Conservation (phyloP, 2,113 vertebrate genomes). For the Grantiella picta region DNA sequence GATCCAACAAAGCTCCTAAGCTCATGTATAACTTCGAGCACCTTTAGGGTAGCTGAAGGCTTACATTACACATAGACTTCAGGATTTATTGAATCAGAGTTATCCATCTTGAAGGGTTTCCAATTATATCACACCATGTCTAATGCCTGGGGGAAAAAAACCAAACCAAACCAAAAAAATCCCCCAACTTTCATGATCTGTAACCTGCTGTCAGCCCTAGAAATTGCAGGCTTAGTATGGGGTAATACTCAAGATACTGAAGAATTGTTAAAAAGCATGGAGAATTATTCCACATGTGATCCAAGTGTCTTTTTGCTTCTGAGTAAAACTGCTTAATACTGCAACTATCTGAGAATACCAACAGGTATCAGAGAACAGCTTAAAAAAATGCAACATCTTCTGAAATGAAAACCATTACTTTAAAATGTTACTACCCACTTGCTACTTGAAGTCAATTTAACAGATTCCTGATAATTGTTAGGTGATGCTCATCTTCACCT, state of each 20-base stretch:
- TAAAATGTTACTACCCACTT: background rate
- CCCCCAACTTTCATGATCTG: background rate
- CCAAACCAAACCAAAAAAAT: background rate
- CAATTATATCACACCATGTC: background rate
- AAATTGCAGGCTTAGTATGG: background rate
- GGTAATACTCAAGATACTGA: background rate
- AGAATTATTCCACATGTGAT: background rate
- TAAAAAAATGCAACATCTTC: background rate
- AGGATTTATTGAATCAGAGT: background rate
- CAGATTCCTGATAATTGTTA: background rate
- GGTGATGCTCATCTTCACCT: background rate
- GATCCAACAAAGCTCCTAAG: constrained; percentile 16
- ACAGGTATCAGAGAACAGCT: background rate
- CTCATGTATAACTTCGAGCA: background rate
- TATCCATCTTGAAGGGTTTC: background rate
- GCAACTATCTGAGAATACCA: background rate
- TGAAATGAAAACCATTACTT: background rate
- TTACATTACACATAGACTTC: background rate
- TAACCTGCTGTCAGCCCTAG: background rate
- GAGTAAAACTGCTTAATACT: background rate
- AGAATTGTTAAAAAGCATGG: background rate
- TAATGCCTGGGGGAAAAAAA: background rate
- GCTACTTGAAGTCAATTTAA: background rate
- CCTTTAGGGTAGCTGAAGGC: background rate
- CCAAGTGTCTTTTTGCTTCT: background rate